These are phyloP conservation scores for Trialeurodes vaporariorum DNA, from an alignment of 1,140 invertebrate species.

Conservation along the genomic window DNA sequence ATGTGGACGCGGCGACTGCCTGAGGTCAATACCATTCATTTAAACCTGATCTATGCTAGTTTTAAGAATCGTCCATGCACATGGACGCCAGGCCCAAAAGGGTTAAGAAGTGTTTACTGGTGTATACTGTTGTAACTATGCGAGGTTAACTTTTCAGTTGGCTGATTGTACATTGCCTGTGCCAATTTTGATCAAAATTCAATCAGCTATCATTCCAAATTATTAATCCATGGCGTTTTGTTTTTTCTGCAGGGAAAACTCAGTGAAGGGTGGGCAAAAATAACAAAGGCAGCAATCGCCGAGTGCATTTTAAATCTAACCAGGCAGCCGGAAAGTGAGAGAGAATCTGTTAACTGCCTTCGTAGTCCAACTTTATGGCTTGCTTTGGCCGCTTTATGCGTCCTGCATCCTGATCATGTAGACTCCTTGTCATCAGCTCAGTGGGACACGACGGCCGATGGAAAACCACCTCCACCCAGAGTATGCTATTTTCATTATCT, in stretches of 20 bases:
- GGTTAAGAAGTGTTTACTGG: too few species aligned
- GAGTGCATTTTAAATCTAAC: conserved; percentile 80
- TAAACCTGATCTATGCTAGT: too few species aligned
- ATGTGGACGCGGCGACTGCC: too few species aligned
- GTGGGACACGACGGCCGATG: conserved; percentile 45
- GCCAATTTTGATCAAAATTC: background rate
- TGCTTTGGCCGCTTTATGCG: conserved; percentile 82
- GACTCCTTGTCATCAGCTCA: conserved; percentile 64
- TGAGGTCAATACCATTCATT: too few species aligned
- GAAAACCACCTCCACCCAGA: conserved; percentile 47
- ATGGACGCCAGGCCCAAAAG: too few species aligned
- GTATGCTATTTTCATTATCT: conserved; percentile 34
- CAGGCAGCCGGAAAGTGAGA: conserved; percentile 58
- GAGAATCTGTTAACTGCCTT: conserved; percentile 62
- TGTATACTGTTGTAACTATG: too few species aligned
- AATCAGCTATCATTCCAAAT: background rate
- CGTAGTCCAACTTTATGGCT: conserved; percentile 79
- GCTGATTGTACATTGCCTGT: background rate
- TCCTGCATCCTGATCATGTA: conserved; percentile 82
- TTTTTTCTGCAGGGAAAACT: conserved; percentile 54
- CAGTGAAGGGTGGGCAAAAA: conserved; percentile 75
- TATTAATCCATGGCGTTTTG: too few species aligned
- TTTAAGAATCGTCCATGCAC: too few species aligned
- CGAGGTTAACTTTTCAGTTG: too few species aligned
- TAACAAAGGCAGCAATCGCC: conserved; percentile 83